Percentiles rank a stretch among this genome's conserved stretches.
phyloP scores from a whole-genome alignment of 1,140 invertebrate species.

The Chionoecetes opilio region DNA sequence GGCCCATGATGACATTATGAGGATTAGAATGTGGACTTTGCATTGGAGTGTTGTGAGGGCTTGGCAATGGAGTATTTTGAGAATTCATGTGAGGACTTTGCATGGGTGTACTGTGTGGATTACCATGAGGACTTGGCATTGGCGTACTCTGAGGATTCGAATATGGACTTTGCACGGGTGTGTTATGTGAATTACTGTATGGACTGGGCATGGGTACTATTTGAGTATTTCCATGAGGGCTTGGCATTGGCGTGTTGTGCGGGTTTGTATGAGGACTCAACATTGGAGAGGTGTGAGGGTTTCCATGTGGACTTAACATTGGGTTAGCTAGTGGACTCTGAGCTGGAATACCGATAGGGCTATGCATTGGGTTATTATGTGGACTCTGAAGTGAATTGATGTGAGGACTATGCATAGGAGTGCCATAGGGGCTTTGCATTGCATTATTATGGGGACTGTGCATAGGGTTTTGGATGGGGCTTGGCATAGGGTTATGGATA shows the following conservation, averaged over 20 bases:
- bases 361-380: constrained; percentile 67
- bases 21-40: constrained; percentile 67
- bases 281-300: constrained; percentile 50
- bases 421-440: constrained; percentile 72
- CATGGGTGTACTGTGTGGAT: constrained; percentile 64
- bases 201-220: constrained; percentile 64
- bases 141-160: constrained; percentile 64
- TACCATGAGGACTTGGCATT: constrained; percentile 61
- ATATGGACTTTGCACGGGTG: constrained; percentile 70
- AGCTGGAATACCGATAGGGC: constrained; percentile 65
- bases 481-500: constrained; percentile 61
- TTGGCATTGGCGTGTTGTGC: constrained; percentile 58
- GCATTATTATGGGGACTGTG: constrained; percentile 68
- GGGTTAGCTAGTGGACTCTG: constrained; percentile 65
- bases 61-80: constrained; percentile 63
- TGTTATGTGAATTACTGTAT: constrained; percentile 48
- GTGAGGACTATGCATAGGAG: constrained; percentile 69
- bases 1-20: constrained; percentile 65
- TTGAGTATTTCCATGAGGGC: constrained; percentile 59
- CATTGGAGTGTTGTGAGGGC: constrained; percentile 60
- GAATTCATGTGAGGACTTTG: constrained; percentile 60
- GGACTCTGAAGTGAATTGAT: constrained; percentile 67
- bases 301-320: constrained; percentile 67
- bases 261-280: constrained; percentile 69
- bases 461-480: constrained; percentile 71